Evolutionary conservation across 2,797 vertebrate species (phyloP), one percentile per base, ranked within the genome.

Genomic region (Iguana delicatissima): DNA sequence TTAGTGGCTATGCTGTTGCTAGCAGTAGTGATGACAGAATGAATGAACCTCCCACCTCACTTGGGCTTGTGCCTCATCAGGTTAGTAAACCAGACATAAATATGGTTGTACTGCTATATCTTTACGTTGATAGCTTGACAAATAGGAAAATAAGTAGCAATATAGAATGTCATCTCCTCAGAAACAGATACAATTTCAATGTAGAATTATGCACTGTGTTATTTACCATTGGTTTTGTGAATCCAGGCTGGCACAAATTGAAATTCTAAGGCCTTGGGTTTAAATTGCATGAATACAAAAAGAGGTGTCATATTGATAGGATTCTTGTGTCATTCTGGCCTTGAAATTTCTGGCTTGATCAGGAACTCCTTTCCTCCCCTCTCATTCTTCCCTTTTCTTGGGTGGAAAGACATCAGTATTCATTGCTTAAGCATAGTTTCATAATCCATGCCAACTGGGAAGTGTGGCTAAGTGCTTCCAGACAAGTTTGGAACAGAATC

Each of bases 61-160:
- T 99, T 74, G 99, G 99, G n/a, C 98, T 99, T 1, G 99, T 99
- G 85, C 99, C 99, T 74, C 99, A 99, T 97, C 99, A 99, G 99
- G 99, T 99, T 89, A 98, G 97, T 97, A 76, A 90, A 55, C 64
- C 76, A 64, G 59, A 72, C 74, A 77, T 83, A 88, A 92, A 89
- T 76, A 8, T 10, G 26, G 7, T 64, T 85, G 69, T 9, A 52
- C 88, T 90, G 16, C 57, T 86, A 12, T 46, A 8, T 76, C 20
- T 26, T 67, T 67, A n/a, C 13, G 12, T 79, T 20, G 32, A 52
- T 24, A 10, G 42, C 7, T 26, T 74, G 55, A 62, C 24, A 77
- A 42, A 73, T 76, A 38, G 46, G 42, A n/a, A 72, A 72, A 52
- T 85, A 22, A 42, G 7, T 29, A 59, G 52, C 35, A 6, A 52